Conservation (phyloP, 2,113 vertebrate genomes). For the Symphodus melops region DNA sequence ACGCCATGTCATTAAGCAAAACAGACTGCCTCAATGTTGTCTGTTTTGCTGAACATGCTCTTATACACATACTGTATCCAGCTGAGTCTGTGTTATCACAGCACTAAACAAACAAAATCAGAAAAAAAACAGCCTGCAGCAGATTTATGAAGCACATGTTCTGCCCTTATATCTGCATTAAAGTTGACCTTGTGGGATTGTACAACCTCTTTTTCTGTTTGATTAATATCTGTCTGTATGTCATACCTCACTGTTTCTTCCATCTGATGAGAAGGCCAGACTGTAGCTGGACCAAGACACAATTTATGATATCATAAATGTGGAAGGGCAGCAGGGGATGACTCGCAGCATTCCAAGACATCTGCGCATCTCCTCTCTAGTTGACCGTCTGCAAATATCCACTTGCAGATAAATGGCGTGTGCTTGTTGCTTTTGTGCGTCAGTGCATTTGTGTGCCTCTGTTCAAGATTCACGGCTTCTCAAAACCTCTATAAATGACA, state of each 20-base stretch:
- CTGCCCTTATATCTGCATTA: slow-evolving; percentile 15
- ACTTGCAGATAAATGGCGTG: slow-evolving; percentile 21
- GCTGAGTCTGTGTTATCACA: slow-evolving; percentile 14
- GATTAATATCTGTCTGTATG: slow-evolving; percentile 35
- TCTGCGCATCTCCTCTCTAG: slow-evolving; percentile 39
- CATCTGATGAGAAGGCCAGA: slow-evolving; percentile 24
- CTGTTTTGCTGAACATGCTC: slow-evolving; percentile 2
- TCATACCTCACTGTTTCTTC: slow-evolving; percentile 17
- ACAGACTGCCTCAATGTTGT: background rate
- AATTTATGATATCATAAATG: slow-evolving; percentile 60
- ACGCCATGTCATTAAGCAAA: background rate
- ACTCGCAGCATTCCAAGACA: slow-evolving; percentile 50
- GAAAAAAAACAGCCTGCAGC: slow-evolving; percentile 30
- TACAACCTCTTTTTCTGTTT: slow-evolving; percentile 28
- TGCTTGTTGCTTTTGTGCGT: slow-evolving; percentile 9
- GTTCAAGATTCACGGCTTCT: background rate
- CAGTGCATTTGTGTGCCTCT: background rate
- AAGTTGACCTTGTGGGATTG: slow-evolving; percentile 7
- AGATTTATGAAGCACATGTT: slow-evolving; percentile 12
- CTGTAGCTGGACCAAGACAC: slow-evolving; percentile 16
- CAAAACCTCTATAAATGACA: background rate
- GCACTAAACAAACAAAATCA: slow-evolving; percentile 19
- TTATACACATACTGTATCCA: slow-evolving; percentile 25
- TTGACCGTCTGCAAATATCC: slow-evolving; percentile 22
- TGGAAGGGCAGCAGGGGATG: slow-evolving; percentile 37